These are phyloP conservation scores for Trypoxylon attenuatum DNA, from an alignment of 2,888 invertebrate genomes.

Conservation along the genomic window DNA sequence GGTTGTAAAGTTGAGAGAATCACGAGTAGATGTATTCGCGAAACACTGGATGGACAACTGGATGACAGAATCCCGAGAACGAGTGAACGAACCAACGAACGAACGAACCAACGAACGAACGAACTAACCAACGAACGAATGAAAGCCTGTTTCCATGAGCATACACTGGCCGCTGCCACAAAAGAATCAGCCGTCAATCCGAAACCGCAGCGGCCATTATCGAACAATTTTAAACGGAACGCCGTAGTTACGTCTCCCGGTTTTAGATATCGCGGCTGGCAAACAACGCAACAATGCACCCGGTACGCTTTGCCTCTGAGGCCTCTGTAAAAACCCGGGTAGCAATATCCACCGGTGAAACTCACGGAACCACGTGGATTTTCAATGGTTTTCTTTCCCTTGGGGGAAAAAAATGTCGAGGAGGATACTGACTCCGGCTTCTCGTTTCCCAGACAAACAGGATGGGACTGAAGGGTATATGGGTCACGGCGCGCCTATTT, in stretches of 20 bases:
- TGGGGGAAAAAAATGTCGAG: too few relatives aligned
- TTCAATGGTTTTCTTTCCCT: too few relatives aligned
- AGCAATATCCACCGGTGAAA: too few relatives aligned
- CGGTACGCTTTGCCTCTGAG: neutral
- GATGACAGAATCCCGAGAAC: conserved; percentile 53
- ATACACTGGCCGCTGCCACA: conserved; percentile 27
- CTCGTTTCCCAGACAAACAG: too few relatives aligned
- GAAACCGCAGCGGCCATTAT: conserved; percentile 49
- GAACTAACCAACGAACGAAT: conserved; percentile 38
- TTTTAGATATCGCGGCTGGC: conserved; percentile 28
- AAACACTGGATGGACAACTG: conserved; percentile 34
- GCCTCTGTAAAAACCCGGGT: neutral
- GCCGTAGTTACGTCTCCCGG: conserved; percentile 42
- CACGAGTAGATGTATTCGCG: conserved; percentile 33
- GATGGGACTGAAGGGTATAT: too few relatives aligned
- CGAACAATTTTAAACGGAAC: conserved; percentile 49
- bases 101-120: conserved; percentile 35
- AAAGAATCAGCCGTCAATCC: conserved; percentile 48
- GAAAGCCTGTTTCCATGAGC: conserved; percentile 48
- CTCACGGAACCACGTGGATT: too few relatives aligned
- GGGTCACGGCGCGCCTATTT: too few relatives aligned
- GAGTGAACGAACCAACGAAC: conserved; percentile 33
- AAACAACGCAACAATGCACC: conserved; percentile 24
- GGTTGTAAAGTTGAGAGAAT: conserved; percentile 51
- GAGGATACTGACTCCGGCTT: too few relatives aligned